These are phyloP conservation scores for Malacosoma neustria DNA, from an alignment of 2,888 invertebrate genomes.

Conservation along the genomic window DNA sequence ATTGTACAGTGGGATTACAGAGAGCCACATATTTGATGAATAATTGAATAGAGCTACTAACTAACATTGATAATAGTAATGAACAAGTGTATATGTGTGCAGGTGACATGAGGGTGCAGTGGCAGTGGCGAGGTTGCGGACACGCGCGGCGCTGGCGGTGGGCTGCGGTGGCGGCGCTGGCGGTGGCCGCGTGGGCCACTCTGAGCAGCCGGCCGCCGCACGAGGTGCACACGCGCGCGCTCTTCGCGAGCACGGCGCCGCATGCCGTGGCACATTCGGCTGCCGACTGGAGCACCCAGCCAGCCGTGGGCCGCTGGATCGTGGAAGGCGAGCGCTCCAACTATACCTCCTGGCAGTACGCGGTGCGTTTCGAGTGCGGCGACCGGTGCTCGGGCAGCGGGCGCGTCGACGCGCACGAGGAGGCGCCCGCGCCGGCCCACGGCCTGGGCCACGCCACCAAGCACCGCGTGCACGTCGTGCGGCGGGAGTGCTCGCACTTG, in stretches of 20 bases:
- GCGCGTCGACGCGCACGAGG: conserved; percentile 16
- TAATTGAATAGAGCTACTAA: neutral
- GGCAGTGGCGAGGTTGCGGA: conserved; percentile 1
- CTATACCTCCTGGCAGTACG: conserved; percentile 39
- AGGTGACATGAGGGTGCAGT: too few relatives aligned
- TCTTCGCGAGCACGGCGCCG: conserved; percentile 3
- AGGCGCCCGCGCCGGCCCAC: conserved; percentile 11
- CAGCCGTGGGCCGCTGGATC: conserved; percentile 28
- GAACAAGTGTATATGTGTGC: too few relatives aligned
- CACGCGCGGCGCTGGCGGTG: conserved; percentile 2
- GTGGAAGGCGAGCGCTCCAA: conserved; percentile 37
- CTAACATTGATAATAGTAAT: too few relatives aligned
- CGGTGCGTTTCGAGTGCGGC: conserved; percentile 34
- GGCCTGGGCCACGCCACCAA: conserved; percentile 8
- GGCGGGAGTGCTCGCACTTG: conserved; percentile 19
- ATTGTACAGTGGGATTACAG: conserved; percentile 1
- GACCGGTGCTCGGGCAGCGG: conserved; percentile 30
- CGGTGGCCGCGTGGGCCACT: conserved; percentile 5
- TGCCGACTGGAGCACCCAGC: conserved; percentile 5
- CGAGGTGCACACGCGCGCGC: conserved; percentile 1
- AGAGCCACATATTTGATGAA: neutral
- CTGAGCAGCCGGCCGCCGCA: too few relatives aligned
- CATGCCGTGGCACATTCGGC: conserved; percentile 10
- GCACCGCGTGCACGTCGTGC: conserved; percentile 19
- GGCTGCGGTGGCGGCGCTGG: conserved; percentile 5